These are phyloP conservation scores for Leptonema lineaticorne DNA, from an alignment of 1,140 invertebrate genomes.

Conservation along the genomic window DNA sequence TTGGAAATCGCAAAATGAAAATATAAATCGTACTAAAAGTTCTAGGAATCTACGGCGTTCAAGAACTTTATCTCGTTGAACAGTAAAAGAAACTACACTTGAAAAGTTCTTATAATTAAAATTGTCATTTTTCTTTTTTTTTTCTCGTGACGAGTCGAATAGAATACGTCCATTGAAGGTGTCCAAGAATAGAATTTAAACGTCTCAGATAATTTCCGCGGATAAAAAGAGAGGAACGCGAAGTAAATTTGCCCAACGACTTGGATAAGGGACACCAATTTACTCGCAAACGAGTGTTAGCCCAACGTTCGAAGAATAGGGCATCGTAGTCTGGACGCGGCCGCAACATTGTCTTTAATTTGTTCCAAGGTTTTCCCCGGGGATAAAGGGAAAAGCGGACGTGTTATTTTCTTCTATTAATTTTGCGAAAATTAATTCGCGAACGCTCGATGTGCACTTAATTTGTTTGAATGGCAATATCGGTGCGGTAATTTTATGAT, in stretches of 20 bases:
- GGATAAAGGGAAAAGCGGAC: not conserved
- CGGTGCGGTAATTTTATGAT: slow-evolving; percentile 10
- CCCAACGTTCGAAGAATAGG: not conserved
- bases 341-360: slow-evolving; percentile 17
- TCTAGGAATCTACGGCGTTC: too few species aligned
- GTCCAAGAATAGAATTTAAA: too few species aligned
- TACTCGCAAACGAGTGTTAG: slow-evolving; percentile 3
- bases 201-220: too few species aligned
- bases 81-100: too few species aligned
- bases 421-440: slow-evolving; percentile 12
- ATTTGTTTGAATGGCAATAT: not conserved
- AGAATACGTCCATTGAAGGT: too few species aligned
- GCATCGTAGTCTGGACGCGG: not conserved
- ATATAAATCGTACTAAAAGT: too few species aligned
- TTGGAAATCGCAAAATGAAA: too few species aligned
- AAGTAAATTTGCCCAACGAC: not conserved
- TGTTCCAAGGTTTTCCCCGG: not conserved
- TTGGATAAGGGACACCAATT: slow-evolving; percentile 6
- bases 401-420: slow-evolving; percentile 17
- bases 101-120: too few species aligned
- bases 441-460: not conserved
- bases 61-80: too few species aligned
- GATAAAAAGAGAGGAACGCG: not conserved
- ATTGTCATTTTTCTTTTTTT: too few species aligned
- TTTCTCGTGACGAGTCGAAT: too few species aligned